Evolutionary conservation across 2,888 invertebrate species (phyloP), one percentile per base, ranked within the genome.

Genomic region (Aporophyla lueneburgensis): DNA sequence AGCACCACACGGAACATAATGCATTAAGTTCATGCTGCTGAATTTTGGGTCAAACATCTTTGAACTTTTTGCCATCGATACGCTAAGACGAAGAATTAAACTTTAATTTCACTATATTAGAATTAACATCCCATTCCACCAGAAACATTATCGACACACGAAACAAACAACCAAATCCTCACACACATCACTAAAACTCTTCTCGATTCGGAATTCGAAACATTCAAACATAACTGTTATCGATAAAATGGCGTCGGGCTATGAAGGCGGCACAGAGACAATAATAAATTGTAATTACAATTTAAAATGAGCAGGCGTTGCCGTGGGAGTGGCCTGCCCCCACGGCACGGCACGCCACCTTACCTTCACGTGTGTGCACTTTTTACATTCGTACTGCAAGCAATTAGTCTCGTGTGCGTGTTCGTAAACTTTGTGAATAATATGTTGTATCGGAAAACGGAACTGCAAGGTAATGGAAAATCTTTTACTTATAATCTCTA

Each of bases 251-350:
- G 96, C 96, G 95, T 91, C 95, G 91, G 91, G 88, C 90, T 92
- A 90, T 91, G 95, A 95, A 96, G 96, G 96, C 96, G 96, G 95
- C 95, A 94, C 95, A 96, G 95, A 96, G 96, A 96, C 96, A 96
- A 96, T 96, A 96, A 96, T 96, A 96, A 96, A 96, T 96, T 95
- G 96, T 96, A 96, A 96, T 96, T 96, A 96, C 96, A 96, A 96
- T 96, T 96, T 96, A 96, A 96, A 96, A 96, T 96, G 96, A 96
- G 96, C 96, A 94, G 96, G 96, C 96, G 96, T 93, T 94, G 93
- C 91, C 92, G 95, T 88, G 95, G 96, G 96, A 92, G 96, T 93
- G 96, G 96, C 95, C 93, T 91, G 92, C 93, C 94, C 93, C 93
- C 93, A 83, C 83, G 84, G 74, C 81, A 89, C 92, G 90, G 88